phyloP scores from a whole-genome alignment of 2,113 vertebrate species.

The Budorcas taxicolor region DNA sequence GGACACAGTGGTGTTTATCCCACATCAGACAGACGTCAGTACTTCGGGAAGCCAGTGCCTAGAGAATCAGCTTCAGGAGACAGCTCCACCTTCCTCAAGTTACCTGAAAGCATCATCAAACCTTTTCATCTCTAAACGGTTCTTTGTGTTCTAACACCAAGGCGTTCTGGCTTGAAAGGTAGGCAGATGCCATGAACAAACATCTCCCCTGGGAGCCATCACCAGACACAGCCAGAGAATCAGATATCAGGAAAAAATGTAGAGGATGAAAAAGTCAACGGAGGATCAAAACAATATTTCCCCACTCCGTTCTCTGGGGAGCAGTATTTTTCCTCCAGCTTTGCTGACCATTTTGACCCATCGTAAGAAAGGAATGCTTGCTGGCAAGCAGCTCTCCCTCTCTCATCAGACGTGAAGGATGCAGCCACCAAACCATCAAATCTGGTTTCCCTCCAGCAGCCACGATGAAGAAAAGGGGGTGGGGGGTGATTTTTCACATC shows the following conservation, averaged over 20 bases:
- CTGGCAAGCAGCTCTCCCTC: neutral
- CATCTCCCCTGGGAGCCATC: neutral
- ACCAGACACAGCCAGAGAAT: accelerated
- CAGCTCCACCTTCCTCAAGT: neutral
- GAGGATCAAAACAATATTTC: neutral
- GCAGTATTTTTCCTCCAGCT: neutral
- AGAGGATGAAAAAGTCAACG: neutral
- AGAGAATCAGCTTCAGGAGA: neutral
- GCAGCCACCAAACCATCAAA: neutral
- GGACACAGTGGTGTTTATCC: accelerated
- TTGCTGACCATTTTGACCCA: neutral
- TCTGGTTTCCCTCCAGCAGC: neutral
- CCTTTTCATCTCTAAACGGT: accelerated
- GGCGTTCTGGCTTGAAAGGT: neutral
- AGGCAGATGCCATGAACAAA: neutral
- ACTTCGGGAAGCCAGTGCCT: neutral
- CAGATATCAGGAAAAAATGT: neutral
- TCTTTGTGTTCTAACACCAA: neutral
- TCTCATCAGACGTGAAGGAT: neutral
- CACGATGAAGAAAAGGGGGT: neutral
- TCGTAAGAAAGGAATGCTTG: neutral
- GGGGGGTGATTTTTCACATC: neutral
- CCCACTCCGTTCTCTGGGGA: neutral
- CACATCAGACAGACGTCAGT: accelerated
- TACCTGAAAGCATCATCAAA: too few relatives aligned